Conservation (phyloP, 2,888 invertebrate species). For the Philopedon plagiatum region DNA sequence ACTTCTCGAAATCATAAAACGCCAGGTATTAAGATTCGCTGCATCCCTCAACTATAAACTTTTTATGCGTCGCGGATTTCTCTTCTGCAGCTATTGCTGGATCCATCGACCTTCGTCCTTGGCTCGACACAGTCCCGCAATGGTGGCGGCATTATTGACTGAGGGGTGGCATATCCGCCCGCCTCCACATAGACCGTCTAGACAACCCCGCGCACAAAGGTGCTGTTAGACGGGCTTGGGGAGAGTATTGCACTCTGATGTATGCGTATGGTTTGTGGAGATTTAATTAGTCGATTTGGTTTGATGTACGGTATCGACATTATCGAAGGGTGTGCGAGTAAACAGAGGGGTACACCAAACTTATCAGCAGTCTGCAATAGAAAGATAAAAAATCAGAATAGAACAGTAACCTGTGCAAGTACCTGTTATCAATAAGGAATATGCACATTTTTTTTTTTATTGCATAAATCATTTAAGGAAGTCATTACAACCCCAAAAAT, state of each 20-base stretch:
- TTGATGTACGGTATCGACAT: neutral
- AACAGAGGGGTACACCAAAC: no score
- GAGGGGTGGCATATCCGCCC: slow-evolving; percentile 24
- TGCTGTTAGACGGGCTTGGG: slow-evolving; percentile 43
- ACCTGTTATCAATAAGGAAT: no score
- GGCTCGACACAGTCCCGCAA: slow-evolving; percentile 60
- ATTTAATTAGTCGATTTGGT: slow-evolving; percentile 6
- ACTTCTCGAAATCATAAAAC: neutral
- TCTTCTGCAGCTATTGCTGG: slow-evolving; percentile 62
- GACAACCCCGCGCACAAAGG: slow-evolving; percentile 43
- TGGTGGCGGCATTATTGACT: slow-evolving; percentile 41
- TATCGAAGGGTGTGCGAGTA: slow-evolving; percentile 9
- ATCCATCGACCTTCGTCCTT: slow-evolving; percentile 68
- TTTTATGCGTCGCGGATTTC: slow-evolving; percentile 66
- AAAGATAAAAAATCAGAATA: no score
- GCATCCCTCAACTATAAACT: slow-evolving; percentile 12
- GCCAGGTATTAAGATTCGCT: neutral
- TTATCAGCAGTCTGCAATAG: no score
- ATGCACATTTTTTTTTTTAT: no score
- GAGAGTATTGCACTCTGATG: slow-evolving; percentile 28
- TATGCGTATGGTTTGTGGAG: slow-evolving; percentile 16
- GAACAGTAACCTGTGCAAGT: no score
- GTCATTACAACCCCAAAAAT: no score
- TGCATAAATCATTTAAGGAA: no score
- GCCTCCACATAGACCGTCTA: slow-evolving; percentile 34